Base-by-base conservation (phyloP, 2,797 vertebrate genomes). In the Phrynocephalus forsythii region DNA sequence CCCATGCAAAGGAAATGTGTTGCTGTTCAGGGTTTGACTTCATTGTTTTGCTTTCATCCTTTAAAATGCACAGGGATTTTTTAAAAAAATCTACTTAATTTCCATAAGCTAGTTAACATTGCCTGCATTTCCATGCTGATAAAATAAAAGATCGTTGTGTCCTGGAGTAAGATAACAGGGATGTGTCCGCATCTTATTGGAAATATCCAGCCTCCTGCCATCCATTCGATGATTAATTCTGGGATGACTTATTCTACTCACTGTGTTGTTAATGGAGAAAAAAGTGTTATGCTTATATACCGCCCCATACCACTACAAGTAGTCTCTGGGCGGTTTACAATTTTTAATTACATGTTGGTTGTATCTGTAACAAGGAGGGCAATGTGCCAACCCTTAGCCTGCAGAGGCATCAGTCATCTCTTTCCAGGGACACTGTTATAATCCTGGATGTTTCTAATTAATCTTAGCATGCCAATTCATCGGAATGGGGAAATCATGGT, bases 1-100 rank as follows among this genome's bases (percentile, higher is more conserved):
- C 94, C 92, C 33, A 78, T 79, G 83, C 73, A 86, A 86, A 71
- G 33, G 86, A 89, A 86, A 67, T 33, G n/a, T 84, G 84, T 88
- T 86, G 9, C 69, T 93, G 52, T 44, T 89, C 63, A 24, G 76
- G 18, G 30, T 5, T 11, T 1, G 28, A 71, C 30, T 50, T 78
- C 38, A 15, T 50, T 38, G 44, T 15, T 38, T 73, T 71, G 18
- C 11, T 3, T 56, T 13, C 33, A 60, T 30, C 24, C 63, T 86
- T n/a, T 44, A 16, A 24, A 56, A 69, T 2, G 15, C 6, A 10
- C 20, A 75, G n/a, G 60, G 3, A 63, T 75, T 60, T 60, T 18
- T 22, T 3, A 1, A 2, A 26, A 9, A 2, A 26, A 3, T 1
- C 2, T 44, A 3, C 15, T 9, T 44, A 81, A 66, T 30, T 78